Evolutionary conservation across 2,797 vertebrate species (phyloP), one percentile per base, ranked within the genome.

Genomic region (Muscicapa comitata): DNA sequence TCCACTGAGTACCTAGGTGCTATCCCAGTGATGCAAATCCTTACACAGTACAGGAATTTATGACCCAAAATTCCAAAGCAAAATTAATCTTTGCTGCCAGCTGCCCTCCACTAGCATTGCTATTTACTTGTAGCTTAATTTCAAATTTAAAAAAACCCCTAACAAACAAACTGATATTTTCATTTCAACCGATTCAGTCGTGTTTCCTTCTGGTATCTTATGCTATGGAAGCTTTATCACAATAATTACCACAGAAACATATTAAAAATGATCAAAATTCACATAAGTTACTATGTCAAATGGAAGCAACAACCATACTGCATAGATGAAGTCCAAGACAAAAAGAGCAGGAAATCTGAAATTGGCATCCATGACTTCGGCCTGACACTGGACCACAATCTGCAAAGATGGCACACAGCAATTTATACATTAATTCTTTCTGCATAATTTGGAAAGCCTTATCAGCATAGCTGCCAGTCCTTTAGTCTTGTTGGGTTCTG

Each of bases 101-200:
- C 8, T 79, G 26, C 66, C 42, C 17, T 71, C 24, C 37, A 53
- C 4, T 33, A 71, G 33, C 50, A 73, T 10, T 25, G 19, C 10
- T 58, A n/a, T 20, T 28, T 53, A 87, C 17, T 6, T 71, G 24
- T 10, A 51, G 38, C 37, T 45, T 51, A 16, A 45, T 45, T 68
- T 53, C 17, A 43, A 59, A 50, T 61, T n/a, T 3, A 2, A 54
- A 33, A 33, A 38, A 29, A 0, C 2, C 3, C 1, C 12, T 54
- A 51, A 8, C 17, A 57, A 66, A 2, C 12, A 40, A 63, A 50
- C 12, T 18, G 11, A 6, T 73, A 48, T 45, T 80, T 73, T 54
- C 4, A 5, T 73, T 92, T 80, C 26, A 61, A 50, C 4, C 4
- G 11, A 57, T 61, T 62, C n/a, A 58, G 12, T 50, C 38, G 58